Evolutionary conservation across 2,888 invertebrate genomes (phyloP).

Genomic region (Phanerotoma sp.): DNA sequence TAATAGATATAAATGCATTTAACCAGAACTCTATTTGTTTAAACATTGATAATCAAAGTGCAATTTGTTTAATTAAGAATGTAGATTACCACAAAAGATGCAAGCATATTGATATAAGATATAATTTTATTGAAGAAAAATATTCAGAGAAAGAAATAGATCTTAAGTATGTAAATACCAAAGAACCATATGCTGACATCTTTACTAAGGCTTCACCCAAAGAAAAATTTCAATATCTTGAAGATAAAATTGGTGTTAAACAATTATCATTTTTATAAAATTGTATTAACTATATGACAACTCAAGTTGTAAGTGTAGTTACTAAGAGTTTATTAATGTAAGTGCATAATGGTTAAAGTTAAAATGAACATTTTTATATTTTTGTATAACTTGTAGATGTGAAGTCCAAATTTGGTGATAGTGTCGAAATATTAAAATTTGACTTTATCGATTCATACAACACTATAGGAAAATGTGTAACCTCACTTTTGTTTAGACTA

Average conservation of each 20-base stretch:
- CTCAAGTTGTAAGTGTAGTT: too few relatives aligned
- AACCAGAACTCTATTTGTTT: background rate
- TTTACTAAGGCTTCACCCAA: slow-evolving; percentile 1
- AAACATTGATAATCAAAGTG: background rate
- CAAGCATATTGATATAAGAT: slow-evolving; percentile 2
- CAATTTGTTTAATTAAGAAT: background rate
- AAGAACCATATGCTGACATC: slow-evolving; percentile 22
- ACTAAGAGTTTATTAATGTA: too few relatives aligned
- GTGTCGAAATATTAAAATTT: too few relatives aligned
- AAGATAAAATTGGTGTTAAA: background rate
- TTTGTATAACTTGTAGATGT: too few relatives aligned
- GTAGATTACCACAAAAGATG: background rate
- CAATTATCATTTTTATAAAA: background rate
- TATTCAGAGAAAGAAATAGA: background rate
- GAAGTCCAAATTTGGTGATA: too few relatives aligned
- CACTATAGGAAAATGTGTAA: too few relatives aligned
- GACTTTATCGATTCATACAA: too few relatives aligned
- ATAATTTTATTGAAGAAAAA: background rate
- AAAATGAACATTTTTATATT: too few relatives aligned
- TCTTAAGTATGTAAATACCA: slow-evolving; percentile 6
- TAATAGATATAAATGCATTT: background rate
- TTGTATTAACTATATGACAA: too few relatives aligned
- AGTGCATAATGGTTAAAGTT: too few relatives aligned
- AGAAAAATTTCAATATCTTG: background rate
- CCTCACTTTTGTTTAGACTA: too few relatives aligned